phyloP scores from a whole-genome alignment of 2,888 invertebrate genomes.

The Tenthredo scrophulariae region DNA sequence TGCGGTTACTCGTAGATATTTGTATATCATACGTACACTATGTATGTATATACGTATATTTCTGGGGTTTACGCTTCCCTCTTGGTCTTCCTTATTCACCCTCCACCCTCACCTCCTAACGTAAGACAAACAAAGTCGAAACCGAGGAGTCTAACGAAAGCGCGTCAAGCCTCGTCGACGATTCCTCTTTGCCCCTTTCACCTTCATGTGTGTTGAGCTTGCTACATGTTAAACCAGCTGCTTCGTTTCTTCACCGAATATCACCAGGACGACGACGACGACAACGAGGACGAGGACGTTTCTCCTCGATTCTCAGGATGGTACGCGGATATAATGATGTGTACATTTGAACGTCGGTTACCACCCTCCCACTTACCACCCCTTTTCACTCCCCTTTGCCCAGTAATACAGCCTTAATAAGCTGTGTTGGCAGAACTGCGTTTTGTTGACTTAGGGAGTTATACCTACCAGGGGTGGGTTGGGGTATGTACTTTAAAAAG shows the following conservation, averaged over 20 bases:
- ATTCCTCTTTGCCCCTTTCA: not conserved
- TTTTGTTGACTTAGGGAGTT: constrained; percentile 29
- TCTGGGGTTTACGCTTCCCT: not conserved
- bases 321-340: constrained; percentile 33
- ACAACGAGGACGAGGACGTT: not conserved
- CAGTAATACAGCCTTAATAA: constrained; percentile 21
- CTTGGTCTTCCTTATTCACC: not conserved
- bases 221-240: not conserved
- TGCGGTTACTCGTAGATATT: not conserved
- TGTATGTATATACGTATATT: not conserved
- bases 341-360: constrained; percentile 15
- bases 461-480: not conserved
- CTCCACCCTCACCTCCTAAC: not conserved
- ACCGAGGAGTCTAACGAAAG: constrained; percentile 20
- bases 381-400: not conserved
- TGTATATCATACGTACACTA: not conserved
- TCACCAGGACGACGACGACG: not conserved
- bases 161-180: constrained; percentile 26
- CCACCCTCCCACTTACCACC: not conserved
- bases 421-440: constrained; percentile 41
- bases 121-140: constrained; percentile 20
- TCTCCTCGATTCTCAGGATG: not conserved
- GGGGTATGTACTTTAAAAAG: not conserved
- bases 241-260: not conserved
- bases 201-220: not conserved